These are phyloP conservation scores for Matsumurasca onukii DNA, from an alignment of 1,140 invertebrate genomes.

Conservation along the genomic window DNA sequence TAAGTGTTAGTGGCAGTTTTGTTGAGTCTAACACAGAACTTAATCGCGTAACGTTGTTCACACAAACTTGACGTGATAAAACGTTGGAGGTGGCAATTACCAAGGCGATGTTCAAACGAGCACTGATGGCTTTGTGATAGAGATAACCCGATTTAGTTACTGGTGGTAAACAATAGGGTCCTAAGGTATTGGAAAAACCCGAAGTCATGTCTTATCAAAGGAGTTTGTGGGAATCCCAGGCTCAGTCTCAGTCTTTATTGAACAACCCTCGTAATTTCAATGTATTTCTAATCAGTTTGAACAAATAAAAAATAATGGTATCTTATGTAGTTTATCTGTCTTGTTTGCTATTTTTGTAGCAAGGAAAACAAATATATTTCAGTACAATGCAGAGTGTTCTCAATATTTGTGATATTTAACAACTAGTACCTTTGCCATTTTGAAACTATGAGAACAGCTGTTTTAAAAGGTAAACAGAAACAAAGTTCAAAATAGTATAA, in stretches of 20 bases:
- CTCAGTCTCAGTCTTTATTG: background rate
- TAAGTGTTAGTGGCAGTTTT: constrained; percentile 3
- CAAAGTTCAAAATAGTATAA: too few species aligned
- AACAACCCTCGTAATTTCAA: background rate
- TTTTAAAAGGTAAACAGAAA: too few species aligned
- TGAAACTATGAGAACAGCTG: too few species aligned
- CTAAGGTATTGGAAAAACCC: background rate
- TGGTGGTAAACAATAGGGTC: background rate
- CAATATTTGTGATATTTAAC: too few species aligned
- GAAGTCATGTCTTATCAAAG: background rate
- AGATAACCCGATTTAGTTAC: background rate
- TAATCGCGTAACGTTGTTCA: constrained; percentile 4
- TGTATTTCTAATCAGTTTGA: too few species aligned
- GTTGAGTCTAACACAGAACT: constrained; percentile 10
- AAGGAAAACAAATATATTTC: too few species aligned
- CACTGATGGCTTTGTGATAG: background rate
- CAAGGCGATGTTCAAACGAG: background rate
- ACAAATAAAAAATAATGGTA: too few species aligned
- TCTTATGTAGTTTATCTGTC: too few species aligned
- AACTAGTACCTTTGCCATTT: too few species aligned
- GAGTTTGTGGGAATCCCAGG: background rate
- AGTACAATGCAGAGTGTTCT: too few species aligned
- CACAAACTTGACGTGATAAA: background rate
- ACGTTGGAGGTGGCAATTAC: background rate
- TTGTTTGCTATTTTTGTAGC: too few species aligned